Percentiles rank a stretch among this genome's conserved stretches.
Evolutionary conservation across 2,797 vertebrate genomes (phyloP).

Genomic region (Spinus olivaceus): DNA sequence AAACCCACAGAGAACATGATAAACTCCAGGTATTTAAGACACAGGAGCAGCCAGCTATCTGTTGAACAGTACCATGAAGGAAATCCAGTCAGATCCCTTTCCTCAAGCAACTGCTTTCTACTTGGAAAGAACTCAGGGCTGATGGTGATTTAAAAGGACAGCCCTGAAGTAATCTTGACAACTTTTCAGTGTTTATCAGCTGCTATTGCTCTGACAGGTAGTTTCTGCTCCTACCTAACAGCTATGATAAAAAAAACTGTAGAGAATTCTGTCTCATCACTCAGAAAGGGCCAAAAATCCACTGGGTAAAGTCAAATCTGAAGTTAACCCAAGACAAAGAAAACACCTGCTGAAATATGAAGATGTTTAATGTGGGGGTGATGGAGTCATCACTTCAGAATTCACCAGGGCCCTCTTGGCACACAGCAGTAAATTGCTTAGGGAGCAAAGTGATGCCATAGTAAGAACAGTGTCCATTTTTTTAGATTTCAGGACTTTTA

Average conservation of each 20-base stretch:
- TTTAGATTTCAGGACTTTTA: not conserved
- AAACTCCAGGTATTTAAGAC: not conserved
- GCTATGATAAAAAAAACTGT: not conserved
- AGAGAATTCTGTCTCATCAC: conserved; percentile 2
- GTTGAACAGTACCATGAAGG: not conserved
- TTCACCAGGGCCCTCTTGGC: not conserved
- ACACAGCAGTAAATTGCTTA: not conserved
- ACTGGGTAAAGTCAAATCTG: not conserved
- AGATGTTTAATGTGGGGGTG: not conserved
- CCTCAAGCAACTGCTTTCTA: conserved; percentile 31
- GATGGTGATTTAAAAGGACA: conserved; percentile 51
- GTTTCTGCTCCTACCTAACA: conserved; percentile 30
- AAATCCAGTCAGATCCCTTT: conserved; percentile 30
- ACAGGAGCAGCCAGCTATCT: not conserved
- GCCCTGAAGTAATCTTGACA: conserved; percentile 45
- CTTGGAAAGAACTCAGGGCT: not conserved
- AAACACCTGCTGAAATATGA: not conserved
- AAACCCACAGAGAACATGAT: not conserved
- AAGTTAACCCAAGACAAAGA: not conserved
- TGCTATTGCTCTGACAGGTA: conserved; percentile 38
- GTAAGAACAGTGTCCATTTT: accelerated
- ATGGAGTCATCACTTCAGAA: not conserved
- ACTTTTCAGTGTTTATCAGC: conserved; percentile 1
- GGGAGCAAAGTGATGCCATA: not conserved
- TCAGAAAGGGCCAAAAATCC: not conserved